Base-by-base conservation (phyloP, 2,888 invertebrate genomes). In the Emesis furor region DNA sequence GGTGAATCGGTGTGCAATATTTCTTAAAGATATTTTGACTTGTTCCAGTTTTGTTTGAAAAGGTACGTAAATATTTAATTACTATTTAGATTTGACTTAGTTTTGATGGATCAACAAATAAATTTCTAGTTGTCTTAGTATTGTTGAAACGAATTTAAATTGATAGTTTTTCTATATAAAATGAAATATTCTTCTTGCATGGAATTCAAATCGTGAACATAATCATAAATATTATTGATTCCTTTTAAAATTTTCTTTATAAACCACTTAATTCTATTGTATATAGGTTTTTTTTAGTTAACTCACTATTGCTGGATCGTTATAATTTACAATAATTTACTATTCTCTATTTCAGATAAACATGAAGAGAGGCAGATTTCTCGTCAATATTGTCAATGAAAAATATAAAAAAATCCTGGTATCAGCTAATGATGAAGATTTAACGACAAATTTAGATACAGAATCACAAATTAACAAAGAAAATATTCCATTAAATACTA, bases 41-140 rank as follows among this genome's bases (percentile, higher is more conserved):
- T 76, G 76, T 76, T 76, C 72, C 73, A 76, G 67, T 76, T 79
- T 76, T 76, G 76, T 76, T 76, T 55, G 55, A 69, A 51, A 76
- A 76, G 76, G 35, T 76, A 76, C 59, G 32, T n/a, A 76, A 46
- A 35, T 76, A 55, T 55, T 76, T 69, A n/a, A 3, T 32, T 69
- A 69, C 51, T 76, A 76, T 76, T 69, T 69, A 14, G 69, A 76
- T 37, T 76, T 76, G 55, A 69, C 68, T 51, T 55, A 5, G 69
- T 76, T 76, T 76, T 17, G 69, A 69, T 69, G 51, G 69, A 55
- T 76, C 76, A 69, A 69, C 69, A 71, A 69, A 39, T 55, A 76
- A 37, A 59, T 76, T 76, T 69, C 51, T 68, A 76, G 69, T 69
- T 76, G 24, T 37, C 76, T 24, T 76, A 76, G 17, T 76, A 55